These are phyloP conservation scores for Bucco capensis DNA, from an alignment of 2,113 vertebrate species.

Conservation along the genomic window DNA sequence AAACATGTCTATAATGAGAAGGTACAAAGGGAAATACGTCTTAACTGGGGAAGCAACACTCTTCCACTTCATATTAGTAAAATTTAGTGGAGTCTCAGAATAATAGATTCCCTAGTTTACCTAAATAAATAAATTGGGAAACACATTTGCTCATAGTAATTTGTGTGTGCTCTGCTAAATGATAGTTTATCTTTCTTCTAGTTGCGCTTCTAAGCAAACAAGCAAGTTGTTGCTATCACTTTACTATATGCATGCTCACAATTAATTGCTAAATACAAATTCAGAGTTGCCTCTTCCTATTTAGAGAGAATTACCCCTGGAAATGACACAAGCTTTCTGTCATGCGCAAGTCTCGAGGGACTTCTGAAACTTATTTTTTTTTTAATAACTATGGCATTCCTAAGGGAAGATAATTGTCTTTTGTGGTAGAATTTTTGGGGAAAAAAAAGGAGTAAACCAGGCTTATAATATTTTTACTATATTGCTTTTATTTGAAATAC, in stretches of 20 bases:
- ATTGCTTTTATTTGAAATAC: conserved; percentile 12
- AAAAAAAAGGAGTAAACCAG: background rate
- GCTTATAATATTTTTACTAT: background rate
- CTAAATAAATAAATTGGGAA: background rate
- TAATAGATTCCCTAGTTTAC: background rate
- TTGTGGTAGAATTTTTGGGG: background rate
- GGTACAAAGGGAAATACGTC: background rate
- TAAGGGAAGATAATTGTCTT: background rate
- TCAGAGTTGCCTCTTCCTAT: background rate
- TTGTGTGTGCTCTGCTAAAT: background rate
- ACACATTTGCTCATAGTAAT: background rate
- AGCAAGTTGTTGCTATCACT: background rate
- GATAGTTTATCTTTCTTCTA: background rate
- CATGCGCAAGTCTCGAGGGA: background rate
- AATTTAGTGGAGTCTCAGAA: background rate
- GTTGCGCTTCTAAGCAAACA: background rate
- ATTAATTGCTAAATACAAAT: background rate
- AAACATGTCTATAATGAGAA: background rate
- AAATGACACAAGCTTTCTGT: background rate
- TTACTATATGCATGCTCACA: background rate
- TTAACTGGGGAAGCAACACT: background rate
- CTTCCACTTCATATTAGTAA: background rate
- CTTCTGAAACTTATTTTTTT: background rate
- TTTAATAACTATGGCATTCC: background rate
- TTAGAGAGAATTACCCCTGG: background rate